These are phyloP conservation scores for Carpatolechia fugitivella DNA, from an alignment of 2,888 invertebrate genomes.

Conservation along the genomic window DNA sequence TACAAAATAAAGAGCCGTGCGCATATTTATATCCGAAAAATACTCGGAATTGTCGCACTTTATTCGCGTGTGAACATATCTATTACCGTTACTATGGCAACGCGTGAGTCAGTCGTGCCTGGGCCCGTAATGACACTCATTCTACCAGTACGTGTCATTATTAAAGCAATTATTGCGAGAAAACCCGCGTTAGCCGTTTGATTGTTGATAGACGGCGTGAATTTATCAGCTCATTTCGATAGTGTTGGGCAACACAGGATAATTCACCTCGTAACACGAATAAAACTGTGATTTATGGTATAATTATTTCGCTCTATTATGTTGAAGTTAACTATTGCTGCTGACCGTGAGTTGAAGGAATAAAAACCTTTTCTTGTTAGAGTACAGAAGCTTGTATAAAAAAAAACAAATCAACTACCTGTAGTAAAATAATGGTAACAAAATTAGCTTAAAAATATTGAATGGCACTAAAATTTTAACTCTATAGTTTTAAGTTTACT, in stretches of 20 bases:
- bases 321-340: background rate
- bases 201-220: slow-evolving; percentile 33
- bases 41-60: slow-evolving; percentile 15
- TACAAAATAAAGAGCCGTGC: background rate
- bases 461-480: no score
- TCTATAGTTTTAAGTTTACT: no score
- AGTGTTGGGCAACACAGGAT: slow-evolving; percentile 14
- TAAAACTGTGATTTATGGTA: background rate
- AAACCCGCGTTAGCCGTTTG: slow-evolving; percentile 22
- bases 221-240: slow-evolving; percentile 41
- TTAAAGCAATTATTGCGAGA: slow-evolving; percentile 43
- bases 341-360: background rate
- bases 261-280: slow-evolving; percentile 4
- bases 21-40: slow-evolving; percentile 1
- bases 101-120: slow-evolving; percentile 22
- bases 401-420: no score
- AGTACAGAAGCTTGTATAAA: no score
- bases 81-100: slow-evolving; percentile 31
- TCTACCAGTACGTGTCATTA: slow-evolving; percentile 40
- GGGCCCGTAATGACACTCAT: slow-evolving; percentile 28
- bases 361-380: background rate
- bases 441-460: no score
- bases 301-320: background rate
- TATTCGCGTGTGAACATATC: slow-evolving; percentile 32
- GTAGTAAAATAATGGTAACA: no score